Evolutionary conservation across 2,888 invertebrate genomes (phyloP).

Genomic region (Chaitophorus viminalis): DNA sequence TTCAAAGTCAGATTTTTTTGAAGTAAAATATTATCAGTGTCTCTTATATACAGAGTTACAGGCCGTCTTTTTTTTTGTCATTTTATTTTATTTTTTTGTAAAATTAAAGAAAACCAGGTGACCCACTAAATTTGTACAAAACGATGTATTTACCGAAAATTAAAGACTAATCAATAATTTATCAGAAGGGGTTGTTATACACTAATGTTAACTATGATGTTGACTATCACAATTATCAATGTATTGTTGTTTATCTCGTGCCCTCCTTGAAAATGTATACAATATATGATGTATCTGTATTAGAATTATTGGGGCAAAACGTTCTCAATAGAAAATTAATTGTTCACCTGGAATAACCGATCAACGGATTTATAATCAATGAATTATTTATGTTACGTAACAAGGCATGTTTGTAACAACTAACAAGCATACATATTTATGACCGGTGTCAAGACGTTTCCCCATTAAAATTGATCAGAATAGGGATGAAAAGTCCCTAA

Average conservation of each 20-base stretch:
- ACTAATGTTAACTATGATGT: background rate
- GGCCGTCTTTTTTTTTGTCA: no score
- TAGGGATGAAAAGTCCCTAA: background rate
- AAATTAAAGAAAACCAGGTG: no score
- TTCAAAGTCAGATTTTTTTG: no score
- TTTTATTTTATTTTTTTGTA: no score
- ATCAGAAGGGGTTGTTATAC: background rate
- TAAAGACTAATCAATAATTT: background rate
- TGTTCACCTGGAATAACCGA: constrained; percentile 41
- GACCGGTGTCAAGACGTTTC: background rate
- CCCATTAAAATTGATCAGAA: constrained; percentile 2
- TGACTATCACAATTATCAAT: constrained; percentile 34
- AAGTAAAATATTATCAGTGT: no score
- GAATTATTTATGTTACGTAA: constrained; percentile 39
- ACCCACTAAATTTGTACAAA: background rate
- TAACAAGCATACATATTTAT: background rate
- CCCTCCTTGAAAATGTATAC: constrained; percentile 22
- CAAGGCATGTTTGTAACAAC: background rate
- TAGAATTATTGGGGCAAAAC: background rate
- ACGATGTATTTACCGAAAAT: background rate
- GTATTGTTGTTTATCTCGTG: constrained; percentile 40
- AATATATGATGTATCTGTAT: background rate
- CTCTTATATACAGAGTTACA: no score
- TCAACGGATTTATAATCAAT: constrained; percentile 11
- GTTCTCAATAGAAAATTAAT: constrained; percentile 30